Base-by-base conservation (phyloP, 2,113 vertebrate species). In the Lamprologus lemairii region DNA sequence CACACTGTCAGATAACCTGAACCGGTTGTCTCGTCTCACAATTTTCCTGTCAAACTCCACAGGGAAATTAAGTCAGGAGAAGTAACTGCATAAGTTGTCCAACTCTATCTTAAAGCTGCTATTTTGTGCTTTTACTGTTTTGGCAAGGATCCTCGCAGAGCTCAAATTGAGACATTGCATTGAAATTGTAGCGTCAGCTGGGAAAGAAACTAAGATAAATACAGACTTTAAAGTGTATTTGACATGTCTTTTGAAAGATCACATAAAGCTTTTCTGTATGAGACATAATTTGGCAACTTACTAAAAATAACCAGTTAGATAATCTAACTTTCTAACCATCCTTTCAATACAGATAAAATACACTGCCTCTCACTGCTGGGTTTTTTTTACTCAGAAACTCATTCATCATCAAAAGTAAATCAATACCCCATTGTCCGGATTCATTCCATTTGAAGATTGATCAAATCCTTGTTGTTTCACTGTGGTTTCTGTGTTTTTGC, bases 61-160 rank as follows among this genome's bases (percentile, higher is more conserved):
- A 35, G 90, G 93, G 93, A 95, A 95, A 95, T 95, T 92, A 94
- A 92, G 87, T 92, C 75, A 35, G 81, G 71, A 91, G 79, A 87
- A 87, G 88, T 85, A 90, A 84, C 84, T 21, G 85, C 88, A 85
- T 65, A 93, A 85, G 87, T 91, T 91, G 90, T 92, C 89, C 86
- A 83, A 75, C 47, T 90, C 79, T 54, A 57, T 92, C 86, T 86
- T 16, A 78, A 85, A 88, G 84, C 82, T 49, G 86, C 63, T n/a
- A 78, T 28, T 57, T 35, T 4, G 31, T 88, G 68, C 84, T 87
- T 90, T 86, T 54, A 53, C 79, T 88, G 54, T 14, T 85, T 75
- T 87, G 86, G 82, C 85, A 26, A 83, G 58, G 85, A 88, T 89
- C 68, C 71, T 26, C 17, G 13, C 82, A 83, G 84, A 79, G 78